Conservation (phyloP, 2,888 invertebrate genomes). For the Pyralis farinalis region DNA sequence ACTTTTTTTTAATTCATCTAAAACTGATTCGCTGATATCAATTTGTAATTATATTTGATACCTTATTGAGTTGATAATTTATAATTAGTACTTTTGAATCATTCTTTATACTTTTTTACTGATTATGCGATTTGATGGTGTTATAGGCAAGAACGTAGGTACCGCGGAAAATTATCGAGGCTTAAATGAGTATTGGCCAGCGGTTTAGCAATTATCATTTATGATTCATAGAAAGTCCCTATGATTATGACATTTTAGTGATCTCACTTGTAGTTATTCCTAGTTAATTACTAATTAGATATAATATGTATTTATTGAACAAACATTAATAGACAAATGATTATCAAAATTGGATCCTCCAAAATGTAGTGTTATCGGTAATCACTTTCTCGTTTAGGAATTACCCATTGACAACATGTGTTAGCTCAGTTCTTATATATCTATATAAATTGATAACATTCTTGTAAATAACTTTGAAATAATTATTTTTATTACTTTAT, state of each 20-base stretch:
- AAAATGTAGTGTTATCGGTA: neutral
- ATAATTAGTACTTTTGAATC: too few relatives aligned
- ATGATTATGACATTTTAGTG: slow-evolving; percentile 38
- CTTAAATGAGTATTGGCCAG: neutral
- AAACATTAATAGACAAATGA: slow-evolving; percentile 5
- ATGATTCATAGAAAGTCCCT: slow-evolving; percentile 17
- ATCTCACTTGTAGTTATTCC: slow-evolving; percentile 55
- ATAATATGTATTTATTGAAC: slow-evolving; percentile 6
- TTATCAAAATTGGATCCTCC: slow-evolving; percentile 2
- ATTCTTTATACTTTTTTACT: too few relatives aligned
- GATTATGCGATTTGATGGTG: too few relatives aligned
- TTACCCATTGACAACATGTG: neutral
- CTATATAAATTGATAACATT: neutral
- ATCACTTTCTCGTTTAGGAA: neutral
- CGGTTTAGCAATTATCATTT: slow-evolving; percentile 14
- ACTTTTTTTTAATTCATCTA: too few relatives aligned
- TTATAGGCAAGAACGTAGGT: too few relatives aligned
- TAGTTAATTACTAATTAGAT: slow-evolving; percentile 26
- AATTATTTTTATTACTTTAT: slow-evolving; percentile 21
- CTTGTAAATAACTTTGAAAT: slow-evolving; percentile 21
- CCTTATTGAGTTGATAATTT: too few relatives aligned
- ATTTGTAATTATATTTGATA: too few relatives aligned
- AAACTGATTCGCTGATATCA: too few relatives aligned
- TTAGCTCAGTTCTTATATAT: neutral
- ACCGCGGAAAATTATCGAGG: slow-evolving; percentile 1